Conservation (phyloP, 2,888 invertebrate species). For the Clunio marinus region DNA sequence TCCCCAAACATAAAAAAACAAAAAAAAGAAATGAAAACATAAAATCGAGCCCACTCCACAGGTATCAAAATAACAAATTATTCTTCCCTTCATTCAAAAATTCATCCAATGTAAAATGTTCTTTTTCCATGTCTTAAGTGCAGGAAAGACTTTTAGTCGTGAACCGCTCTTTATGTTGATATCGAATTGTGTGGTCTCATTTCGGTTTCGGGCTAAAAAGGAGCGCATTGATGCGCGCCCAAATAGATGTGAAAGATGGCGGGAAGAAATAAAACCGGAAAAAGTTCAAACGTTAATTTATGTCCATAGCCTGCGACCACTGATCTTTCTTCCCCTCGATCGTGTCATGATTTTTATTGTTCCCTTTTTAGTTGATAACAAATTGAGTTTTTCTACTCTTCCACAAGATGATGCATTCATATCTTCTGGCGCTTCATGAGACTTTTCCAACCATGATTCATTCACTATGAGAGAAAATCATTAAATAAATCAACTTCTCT, state of each 20-base stretch:
- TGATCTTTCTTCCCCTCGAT: background rate
- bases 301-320: slow-evolving; percentile 31
- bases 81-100: too few relatives aligned
- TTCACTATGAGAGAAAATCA: background rate
- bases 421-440: slow-evolving; percentile 25
- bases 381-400: background rate
- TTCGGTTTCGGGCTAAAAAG: background rate
- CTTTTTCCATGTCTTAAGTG: too few relatives aligned
- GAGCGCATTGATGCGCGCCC: background rate
- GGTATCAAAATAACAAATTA: too few relatives aligned
- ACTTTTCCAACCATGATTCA: background rate
- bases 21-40: too few relatives aligned
- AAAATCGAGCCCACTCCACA: too few relatives aligned
- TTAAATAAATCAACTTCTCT: background rate
- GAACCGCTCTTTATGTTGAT: background rate
- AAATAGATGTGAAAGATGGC: background rate
- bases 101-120: too few relatives aligned
- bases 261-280: slow-evolving; percentile 17
- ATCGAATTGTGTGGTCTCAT: slow-evolving; percentile 4
- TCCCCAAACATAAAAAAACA: too few relatives aligned
- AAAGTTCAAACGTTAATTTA: slow-evolving; percentile 34
- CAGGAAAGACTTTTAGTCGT: too few relatives aligned
- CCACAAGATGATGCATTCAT: background rate
- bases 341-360: slow-evolving; percentile 4
- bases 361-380: slow-evolving; percentile 7